Conservation (phyloP, 2,888 invertebrate genomes). For the Heliconius sara region DNA sequence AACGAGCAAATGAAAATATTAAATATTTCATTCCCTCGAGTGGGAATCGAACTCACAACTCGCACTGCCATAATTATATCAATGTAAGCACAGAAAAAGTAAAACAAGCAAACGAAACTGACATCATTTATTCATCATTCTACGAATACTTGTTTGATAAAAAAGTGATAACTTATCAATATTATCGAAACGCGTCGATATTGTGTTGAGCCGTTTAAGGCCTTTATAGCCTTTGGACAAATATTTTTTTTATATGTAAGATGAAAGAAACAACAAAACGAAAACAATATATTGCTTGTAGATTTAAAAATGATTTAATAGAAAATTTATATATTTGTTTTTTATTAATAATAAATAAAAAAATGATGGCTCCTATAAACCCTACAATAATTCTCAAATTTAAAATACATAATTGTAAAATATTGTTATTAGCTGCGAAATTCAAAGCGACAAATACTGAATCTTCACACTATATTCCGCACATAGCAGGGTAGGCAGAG, state of each 20-base stretch:
- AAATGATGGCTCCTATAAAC: no score
- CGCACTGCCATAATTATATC: neutral
- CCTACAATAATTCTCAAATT: no score
- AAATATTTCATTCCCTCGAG: no score
- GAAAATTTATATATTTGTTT: neutral
- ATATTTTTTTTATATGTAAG: neutral
- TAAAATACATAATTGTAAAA: no score
- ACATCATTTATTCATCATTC: constrained; percentile 60
- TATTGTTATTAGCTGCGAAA: no score
- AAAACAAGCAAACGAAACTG: constrained; percentile 62
- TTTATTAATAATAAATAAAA: no score
- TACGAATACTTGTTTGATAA: constrained; percentile 64
- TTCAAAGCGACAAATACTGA: no score
- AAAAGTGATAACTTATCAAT: constrained; percentile 61
- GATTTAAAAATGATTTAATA: neutral
- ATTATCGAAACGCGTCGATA: constrained; percentile 56
- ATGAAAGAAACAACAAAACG: neutral
- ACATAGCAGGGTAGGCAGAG: no score
- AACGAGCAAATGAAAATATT: no score
- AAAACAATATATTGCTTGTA: neutral
- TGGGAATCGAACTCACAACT: no score
- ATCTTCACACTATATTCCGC: no score
- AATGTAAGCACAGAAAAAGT: neutral
- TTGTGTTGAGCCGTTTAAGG: constrained; percentile 38
- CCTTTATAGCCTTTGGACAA: constrained; percentile 5